Conservation (phyloP, 1,140 invertebrate species). For the Meloidogyne hapla region DNA sequence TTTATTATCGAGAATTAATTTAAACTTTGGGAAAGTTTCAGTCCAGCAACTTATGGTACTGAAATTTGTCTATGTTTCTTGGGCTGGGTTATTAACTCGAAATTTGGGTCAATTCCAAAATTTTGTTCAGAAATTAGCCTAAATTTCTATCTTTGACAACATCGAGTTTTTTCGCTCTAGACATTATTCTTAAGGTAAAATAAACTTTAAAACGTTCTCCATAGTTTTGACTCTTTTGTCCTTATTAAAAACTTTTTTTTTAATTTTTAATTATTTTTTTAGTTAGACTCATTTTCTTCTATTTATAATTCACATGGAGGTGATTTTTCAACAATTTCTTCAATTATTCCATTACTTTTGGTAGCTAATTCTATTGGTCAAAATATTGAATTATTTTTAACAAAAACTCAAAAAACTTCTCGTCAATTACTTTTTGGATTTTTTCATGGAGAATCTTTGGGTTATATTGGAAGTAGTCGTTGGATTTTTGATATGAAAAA, state of each 20-base stretch:
- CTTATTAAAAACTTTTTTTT: too few relatives aligned
- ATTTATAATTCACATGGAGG: constrained; percentile 42
- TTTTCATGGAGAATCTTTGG: constrained; percentile 54
- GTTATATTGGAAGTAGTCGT: constrained; percentile 55
- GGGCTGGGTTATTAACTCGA: too few relatives aligned
- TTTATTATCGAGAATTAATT: too few relatives aligned
- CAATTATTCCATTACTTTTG: constrained; percentile 48
- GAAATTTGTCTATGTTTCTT: too few relatives aligned
- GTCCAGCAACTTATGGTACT: too few relatives aligned
- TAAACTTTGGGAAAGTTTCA: too few relatives aligned
- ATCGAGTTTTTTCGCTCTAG: too few relatives aligned
- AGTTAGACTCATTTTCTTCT: constrained; percentile 54
- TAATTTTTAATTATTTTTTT: constrained; percentile 32
- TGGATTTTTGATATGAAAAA: constrained; percentile 45
- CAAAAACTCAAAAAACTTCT: constrained; percentile 28
- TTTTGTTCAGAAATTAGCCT: too few relatives aligned
- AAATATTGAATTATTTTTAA: constrained; percentile 40
- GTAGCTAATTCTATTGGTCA: constrained; percentile 50
- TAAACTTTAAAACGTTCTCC: too few relatives aligned
- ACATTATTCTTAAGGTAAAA: too few relatives aligned
- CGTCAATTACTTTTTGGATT: constrained; percentile 51
- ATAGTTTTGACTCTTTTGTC: constrained; percentile 16
- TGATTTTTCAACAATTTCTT: constrained; percentile 49
- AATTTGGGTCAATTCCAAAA: too few relatives aligned
- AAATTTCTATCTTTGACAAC: too few relatives aligned